Evolutionary conservation across 2,888 invertebrate species (phyloP).

Genomic region (Cybosia mesomella): DNA sequence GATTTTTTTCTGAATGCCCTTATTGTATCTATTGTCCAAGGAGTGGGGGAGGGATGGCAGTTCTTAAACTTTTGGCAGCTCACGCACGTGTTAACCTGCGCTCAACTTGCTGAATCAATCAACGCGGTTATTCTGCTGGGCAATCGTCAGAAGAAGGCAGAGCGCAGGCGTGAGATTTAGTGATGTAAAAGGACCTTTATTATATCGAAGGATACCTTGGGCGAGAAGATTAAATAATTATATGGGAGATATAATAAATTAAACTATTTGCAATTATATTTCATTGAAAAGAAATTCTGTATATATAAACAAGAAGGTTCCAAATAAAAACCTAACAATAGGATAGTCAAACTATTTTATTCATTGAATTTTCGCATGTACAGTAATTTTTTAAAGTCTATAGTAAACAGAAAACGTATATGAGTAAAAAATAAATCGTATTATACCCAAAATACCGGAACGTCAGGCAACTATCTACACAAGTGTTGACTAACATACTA

Average conservation of each 20-base stretch:
- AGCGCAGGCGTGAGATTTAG: constrained; percentile 78
- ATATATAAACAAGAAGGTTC: too few relatives aligned
- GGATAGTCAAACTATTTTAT: background rate
- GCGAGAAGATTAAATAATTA: background rate
- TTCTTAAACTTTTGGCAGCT: constrained; percentile 64
- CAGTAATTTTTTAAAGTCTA: background rate
- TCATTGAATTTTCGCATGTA: background rate
- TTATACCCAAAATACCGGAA: background rate
- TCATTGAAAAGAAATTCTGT: too few relatives aligned
- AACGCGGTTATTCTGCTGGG: constrained; percentile 78
- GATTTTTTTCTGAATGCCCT: constrained; percentile 47
- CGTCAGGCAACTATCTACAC: background rate
- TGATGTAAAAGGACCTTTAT: constrained; percentile 61
- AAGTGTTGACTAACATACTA: constrained; percentile 4
- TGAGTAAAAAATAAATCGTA: background rate
- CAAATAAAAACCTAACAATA: background rate
- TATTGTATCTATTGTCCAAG: constrained; percentile 30
- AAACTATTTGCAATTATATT: too few relatives aligned
- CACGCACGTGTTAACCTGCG: constrained; percentile 80
- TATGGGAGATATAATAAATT: background rate
- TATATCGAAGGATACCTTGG: constrained; percentile 4
- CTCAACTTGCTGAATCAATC: constrained; percentile 85
- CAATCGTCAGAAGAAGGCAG: constrained; percentile 62
- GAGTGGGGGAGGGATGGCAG: constrained; percentile 52
- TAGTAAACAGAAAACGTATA: background rate